Evolutionary conservation across 2,888 invertebrate species (phyloP).

Genomic region (Oscheius onirici): DNA sequence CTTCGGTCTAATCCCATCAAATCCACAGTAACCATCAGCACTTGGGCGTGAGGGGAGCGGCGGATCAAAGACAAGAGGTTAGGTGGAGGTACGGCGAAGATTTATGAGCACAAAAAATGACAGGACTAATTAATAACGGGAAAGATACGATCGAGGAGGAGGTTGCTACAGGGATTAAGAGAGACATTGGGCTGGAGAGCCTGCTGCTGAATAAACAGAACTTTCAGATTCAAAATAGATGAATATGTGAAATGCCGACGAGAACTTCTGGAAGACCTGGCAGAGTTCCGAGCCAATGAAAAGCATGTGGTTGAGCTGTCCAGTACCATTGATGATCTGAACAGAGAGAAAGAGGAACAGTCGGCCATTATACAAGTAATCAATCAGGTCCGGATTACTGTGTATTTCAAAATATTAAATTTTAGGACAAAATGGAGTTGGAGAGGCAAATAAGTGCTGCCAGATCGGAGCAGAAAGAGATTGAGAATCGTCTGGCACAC

Average conservation of each 20-base stretch:
- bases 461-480: conserved; percentile 53
- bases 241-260: conserved; percentile 42
- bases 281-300: conserved; percentile 47
- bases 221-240: conserved; percentile 49
- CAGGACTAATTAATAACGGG: conserved; percentile 15
- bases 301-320: conserved; percentile 49
- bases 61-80: not conserved
- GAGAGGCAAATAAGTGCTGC: conserved; percentile 57
- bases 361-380: conserved; percentile 67
- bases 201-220: not conserved
- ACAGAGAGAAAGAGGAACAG: conserved; percentile 65
- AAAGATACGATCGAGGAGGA: conserved; percentile 2
- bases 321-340: conserved; percentile 63
- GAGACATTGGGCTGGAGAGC: not conserved
- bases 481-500: conserved; percentile 49
- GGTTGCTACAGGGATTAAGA: not conserved
- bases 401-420: not conserved
- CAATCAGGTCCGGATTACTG: conserved; percentile 51
- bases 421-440: conserved; percentile 62
- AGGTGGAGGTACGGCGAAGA: not conserved
- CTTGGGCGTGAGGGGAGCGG: not conserved
- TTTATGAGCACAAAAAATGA: conserved; percentile 11
- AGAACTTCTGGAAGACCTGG: conserved; percentile 57
- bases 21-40: not conserved
- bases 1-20: too few species aligned